Percentiles rank a stretch among this genome's conserved stretches.
Conservation (phyloP, 2,888 invertebrate genomes). For the Chloroclysta siterata region DNA sequence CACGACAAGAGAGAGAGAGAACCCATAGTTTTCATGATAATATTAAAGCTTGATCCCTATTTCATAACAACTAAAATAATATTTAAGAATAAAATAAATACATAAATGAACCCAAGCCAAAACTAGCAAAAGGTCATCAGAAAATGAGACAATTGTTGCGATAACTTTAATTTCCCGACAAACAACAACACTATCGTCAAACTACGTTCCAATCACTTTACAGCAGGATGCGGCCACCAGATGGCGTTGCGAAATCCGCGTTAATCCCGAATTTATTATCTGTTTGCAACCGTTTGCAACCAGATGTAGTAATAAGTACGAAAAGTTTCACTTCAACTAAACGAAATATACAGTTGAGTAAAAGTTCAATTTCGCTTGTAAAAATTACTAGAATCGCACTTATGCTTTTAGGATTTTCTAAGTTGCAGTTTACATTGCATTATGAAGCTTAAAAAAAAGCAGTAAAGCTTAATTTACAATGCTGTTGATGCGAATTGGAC, state of each 20-base stretch:
- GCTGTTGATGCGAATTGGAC: neutral
- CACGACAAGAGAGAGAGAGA: too few relatives aligned
- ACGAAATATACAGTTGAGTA: neutral
- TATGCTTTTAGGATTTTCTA: neutral
- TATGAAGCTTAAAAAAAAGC: neutral
- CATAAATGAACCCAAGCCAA: too few relatives aligned
- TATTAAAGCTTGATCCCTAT: too few relatives aligned
- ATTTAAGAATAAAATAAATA: neutral
- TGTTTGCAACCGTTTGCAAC: conserved; percentile 66
- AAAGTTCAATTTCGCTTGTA: too few relatives aligned
- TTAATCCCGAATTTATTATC: conserved; percentile 79
- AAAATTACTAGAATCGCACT: neutral
- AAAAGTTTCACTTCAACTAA: neutral
- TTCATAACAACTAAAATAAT: neutral
- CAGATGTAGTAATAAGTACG: neutral
- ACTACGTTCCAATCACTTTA: conserved; percentile 66
- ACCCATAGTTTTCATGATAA: neutral
- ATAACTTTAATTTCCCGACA: neutral
- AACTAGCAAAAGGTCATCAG: too few relatives aligned
- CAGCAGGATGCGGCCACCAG: conserved; percentile 61
- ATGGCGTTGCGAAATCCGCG: conserved; percentile 67
- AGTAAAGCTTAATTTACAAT: neutral
- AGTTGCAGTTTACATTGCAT: neutral
- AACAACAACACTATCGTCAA: conserved; percentile 46
- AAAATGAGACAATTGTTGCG: neutral